Evolutionary conservation across 2,888 invertebrate genomes (phyloP).

Genomic region (Ennomos quercinarius): DNA sequence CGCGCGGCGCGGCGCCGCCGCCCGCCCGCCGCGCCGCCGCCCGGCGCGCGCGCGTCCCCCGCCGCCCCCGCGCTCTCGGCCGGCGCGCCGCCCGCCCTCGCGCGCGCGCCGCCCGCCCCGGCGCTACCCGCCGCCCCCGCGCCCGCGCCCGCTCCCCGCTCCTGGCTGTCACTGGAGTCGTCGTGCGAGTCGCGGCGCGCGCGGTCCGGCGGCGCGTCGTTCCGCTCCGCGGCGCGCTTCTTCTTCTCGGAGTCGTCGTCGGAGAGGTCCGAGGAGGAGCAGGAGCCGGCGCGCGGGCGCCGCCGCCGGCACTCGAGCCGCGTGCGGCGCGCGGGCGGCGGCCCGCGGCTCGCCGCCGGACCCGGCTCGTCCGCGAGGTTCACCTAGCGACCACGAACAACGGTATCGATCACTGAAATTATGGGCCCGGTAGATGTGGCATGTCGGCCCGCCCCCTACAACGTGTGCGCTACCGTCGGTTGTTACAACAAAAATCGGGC

Average conservation of each 20-base stretch:
- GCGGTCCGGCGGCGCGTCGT: constrained; percentile 85
- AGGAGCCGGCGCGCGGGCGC: constrained; percentile 88
- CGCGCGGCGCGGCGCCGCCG: constrained; percentile 72
- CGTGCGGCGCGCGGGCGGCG: constrained; percentile 67
- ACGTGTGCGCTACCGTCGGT: too few relatives aligned
- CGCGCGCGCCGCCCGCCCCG: constrained; percentile 46
- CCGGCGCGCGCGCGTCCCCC: constrained; percentile 51
- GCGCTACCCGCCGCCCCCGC: constrained; percentile 52
- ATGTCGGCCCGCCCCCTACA: too few relatives aligned
- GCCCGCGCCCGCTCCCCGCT: constrained; percentile 88
- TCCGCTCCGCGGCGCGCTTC: constrained; percentile 89
- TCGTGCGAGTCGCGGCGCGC: constrained; percentile 92
- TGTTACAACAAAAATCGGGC: too few relatives aligned
- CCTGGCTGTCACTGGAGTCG: constrained; percentile 94
- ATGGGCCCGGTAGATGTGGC: too few relatives aligned
- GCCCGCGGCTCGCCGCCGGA: constrained; percentile 44
- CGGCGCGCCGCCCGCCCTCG: constrained; percentile 52
- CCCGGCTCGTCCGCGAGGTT: constrained; percentile 48
- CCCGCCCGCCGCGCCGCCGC: constrained; percentile 52
- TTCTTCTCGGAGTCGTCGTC: constrained; percentile 95
- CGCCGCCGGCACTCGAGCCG: constrained; percentile 71
- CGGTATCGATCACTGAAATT: constrained; percentile 5
- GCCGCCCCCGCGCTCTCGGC: constrained; percentile 43
- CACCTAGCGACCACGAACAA: constrained; percentile 46
- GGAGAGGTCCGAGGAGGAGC: constrained; percentile 97